Base-by-base conservation (phyloP, 2,888 invertebrate genomes). In the Epinotia brunnichana region DNA sequence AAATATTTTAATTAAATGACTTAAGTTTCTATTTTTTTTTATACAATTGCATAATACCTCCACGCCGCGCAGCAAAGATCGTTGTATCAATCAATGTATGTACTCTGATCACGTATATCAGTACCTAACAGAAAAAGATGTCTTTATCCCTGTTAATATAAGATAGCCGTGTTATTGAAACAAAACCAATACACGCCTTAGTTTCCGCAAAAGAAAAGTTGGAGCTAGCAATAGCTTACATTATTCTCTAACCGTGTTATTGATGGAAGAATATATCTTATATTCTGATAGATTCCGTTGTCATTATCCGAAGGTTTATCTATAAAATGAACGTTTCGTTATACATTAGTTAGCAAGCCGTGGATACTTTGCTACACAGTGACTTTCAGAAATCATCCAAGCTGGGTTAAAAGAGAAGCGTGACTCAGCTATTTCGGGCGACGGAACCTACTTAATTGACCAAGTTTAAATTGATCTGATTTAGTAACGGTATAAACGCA, bases 401-500 rank as follows among this genome's bases (percentile, higher is more conserved):
- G 66, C 60, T 15, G 29, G 53, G 60, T 67, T 54, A 44, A 54
- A 71, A 66, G 59, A 71, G 63, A 48, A 35, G 19, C 19, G 44
- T 71, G 71, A 71, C 41, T 44, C 21, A 19, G 44, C 66, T n/a
- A 56, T 59, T 61, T 70, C 15, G 19, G 24, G 39, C 39, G 57
- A 59, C 15, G 41, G 53, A 53, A 59, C 44, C 53, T 60, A 59
- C 44, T 41, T 60, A 44, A 44, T 44, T 64, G 51, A 59, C 51
- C 11, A 51, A 39, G 59, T 70, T 59, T 70, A 24, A 64, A 59
- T n/a, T 51, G 63, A 53, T 64, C n/a, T 21, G 24, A 69, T 54
- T 53, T 15, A 2, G 3, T 21, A 13, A 56, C 29, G 35, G 9
- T 29, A 29, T 35, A 35, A 35, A 35, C 35, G 9, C 29, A 29